These are phyloP conservation scores for Rhinolophus sinicus DNA, from an alignment of 2,113 vertebrate species.

Conservation along the genomic window DNA sequence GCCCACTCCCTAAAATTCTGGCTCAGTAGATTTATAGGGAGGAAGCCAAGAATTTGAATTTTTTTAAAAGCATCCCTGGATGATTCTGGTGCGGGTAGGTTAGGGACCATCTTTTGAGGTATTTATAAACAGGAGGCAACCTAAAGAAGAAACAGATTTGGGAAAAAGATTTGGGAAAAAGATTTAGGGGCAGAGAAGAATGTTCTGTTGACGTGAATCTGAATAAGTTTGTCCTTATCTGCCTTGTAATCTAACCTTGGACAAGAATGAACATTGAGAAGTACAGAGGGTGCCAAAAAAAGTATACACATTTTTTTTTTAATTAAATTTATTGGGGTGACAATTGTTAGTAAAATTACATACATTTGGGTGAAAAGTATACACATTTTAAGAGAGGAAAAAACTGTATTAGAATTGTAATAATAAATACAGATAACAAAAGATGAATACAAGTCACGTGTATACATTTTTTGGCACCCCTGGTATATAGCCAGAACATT, in stretches of 20 bases:
- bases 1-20: not conserved
- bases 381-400: no score
- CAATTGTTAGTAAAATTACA: no score
- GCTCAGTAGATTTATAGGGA: not conserved
- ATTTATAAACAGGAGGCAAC: not conserved
- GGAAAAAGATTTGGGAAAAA: not conserved
- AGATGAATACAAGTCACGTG: no score
- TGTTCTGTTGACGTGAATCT: not conserved
- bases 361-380: no score
- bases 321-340: no score
- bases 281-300: not conserved
- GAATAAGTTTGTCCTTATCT: not conserved
- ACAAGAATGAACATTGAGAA: not conserved
- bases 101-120: not conserved
- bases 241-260: not conserved
- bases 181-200: not conserved
- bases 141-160: not conserved
- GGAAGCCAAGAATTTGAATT: not conserved
- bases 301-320: no score
- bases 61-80: not conserved
- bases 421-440: no score
- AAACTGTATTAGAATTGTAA: no score
- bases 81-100: not conserved
- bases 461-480: no score
- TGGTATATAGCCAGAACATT: not conserved